Evolutionary conservation across 2,113 vertebrate species (phyloP), one percentile per base, ranked within the genome.

Genomic region (Myocastor coypus): DNA sequence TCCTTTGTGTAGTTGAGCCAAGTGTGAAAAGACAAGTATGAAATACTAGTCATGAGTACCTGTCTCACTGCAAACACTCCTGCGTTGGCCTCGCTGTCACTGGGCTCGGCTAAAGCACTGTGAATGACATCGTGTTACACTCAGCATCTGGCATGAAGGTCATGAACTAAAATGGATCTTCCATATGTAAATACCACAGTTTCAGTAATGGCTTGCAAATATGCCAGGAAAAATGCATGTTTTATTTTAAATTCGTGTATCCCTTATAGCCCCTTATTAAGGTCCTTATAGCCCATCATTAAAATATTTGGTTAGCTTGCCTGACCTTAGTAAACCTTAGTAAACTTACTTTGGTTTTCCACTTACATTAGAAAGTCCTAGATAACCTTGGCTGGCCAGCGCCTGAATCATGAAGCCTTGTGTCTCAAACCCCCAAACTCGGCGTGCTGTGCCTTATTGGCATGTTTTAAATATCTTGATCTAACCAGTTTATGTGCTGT

Each of bases 371-470:
- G 24, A 6, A 87, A 78, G 19, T 19, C 81, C 71, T 75, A 42
- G 57, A 2, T 82, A 93, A 10, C 14, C 22, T n/a, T 34, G 30
- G 17, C 13, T 94, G 26, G 66, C 30, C 50, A 64, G 50, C n/a
- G 46, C 40, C 88, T 42, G 20, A 91, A 84, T 63, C 64, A 12
- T 66, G 32, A 83, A 92, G 75, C 13, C 4, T 13, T 81, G 26
- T 61, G 9, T 83, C 19, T 7, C 37, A 13, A 9, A 73, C 32
- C n/a, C 83, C 71, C 94, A 83, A 57, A 83, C 1, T 20, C 22
- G 89, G 26, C 93, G 52, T 92, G 28, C 59, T 91, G 42, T 84
- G 69, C 28, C 14, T 91, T 81, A 84, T 57, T 88, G 73, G 26
- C n/a, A 66, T 50, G 42, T 52, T 77, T 90, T 88, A 73, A 94